Percentiles rank a stretch among this genome's conserved stretches.
These are phyloP conservation scores for Marronus borbonicus DNA, from an alignment of 2,888 invertebrate species.

Conservation along the genomic window DNA sequence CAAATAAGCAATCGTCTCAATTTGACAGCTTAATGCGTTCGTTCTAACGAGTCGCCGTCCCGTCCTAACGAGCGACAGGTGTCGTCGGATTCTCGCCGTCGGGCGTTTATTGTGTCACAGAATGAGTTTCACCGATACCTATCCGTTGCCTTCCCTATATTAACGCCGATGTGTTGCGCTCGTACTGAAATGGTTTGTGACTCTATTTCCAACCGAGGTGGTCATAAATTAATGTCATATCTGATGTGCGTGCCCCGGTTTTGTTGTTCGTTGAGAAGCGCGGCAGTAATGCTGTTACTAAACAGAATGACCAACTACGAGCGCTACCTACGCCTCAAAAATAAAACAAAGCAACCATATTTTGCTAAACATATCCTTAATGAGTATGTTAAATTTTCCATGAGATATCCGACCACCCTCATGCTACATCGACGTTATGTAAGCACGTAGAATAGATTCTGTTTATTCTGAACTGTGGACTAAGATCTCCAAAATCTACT, in stretches of 20 bases:
- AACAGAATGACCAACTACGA: background rate
- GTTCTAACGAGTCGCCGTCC: conserved; percentile 22
- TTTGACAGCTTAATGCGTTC: conserved; percentile 34
- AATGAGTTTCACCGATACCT: conserved; percentile 13
- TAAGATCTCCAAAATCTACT: no score
- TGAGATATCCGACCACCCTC: no score
- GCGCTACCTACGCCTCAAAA: background rate
- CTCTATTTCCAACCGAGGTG: conserved; percentile 39
- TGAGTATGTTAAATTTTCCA: no score
- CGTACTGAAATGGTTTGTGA: conserved; percentile 36
- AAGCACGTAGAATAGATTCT: no score
- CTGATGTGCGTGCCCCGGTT: conserved; percentile 32
- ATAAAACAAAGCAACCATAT: background rate
- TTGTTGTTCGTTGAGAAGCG: conserved; percentile 17
- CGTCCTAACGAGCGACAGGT: conserved; percentile 34
- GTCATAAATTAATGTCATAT: conserved; percentile 43
- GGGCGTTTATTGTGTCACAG: conserved; percentile 19
- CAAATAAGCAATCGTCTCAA: conserved; percentile 6
- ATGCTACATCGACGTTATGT: no score
- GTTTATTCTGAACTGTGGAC: no score
- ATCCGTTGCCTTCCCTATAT: conserved; percentile 14
- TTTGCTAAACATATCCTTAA: no score
- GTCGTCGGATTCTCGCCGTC: conserved; percentile 15
- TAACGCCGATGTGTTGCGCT: conserved; percentile 22
- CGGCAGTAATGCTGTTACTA: background rate